Percentiles rank a stretch among this genome's conserved stretches.
Conservation (phyloP, 2,797 vertebrate species). For the Thaleichthys pacificus region DNA sequence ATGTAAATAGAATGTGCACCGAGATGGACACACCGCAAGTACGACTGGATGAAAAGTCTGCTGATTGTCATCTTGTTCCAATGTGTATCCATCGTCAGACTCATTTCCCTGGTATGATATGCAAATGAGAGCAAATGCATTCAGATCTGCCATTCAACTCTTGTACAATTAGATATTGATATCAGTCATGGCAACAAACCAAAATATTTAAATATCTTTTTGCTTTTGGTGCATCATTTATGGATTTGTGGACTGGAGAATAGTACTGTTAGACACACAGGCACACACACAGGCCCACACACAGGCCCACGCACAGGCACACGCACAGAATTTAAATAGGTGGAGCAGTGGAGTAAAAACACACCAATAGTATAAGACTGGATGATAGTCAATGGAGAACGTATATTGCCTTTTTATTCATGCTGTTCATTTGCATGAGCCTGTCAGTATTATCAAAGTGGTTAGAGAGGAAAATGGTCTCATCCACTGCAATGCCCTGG, state of each 20-base stretch:
- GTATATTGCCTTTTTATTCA: background rate
- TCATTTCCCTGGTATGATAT: constrained; percentile 33
- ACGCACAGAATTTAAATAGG: constrained; percentile 10
- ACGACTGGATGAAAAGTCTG: constrained; percentile 11
- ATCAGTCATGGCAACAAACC: constrained; percentile 42
- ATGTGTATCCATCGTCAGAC: constrained; percentile 26
- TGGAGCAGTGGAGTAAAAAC: constrained; percentile 10
- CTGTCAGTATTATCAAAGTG: background rate
- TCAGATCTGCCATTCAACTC: constrained; percentile 43
- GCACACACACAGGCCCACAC: background rate
- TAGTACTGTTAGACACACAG: background rate
- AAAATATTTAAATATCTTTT: constrained; percentile 35
- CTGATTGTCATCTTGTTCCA: constrained; percentile 28
- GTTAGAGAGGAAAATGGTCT: background rate
- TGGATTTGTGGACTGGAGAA: constrained; percentile 20
- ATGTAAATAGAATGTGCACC: constrained; percentile 1
- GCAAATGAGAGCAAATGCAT: constrained; percentile 39
- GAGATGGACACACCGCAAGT: constrained; percentile 1
- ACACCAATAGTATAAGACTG: background rate
- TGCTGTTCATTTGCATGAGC: constrained; percentile 2
- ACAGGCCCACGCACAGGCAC: background rate
- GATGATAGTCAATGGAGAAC: background rate
- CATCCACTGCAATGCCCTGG: background rate
- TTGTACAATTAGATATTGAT: constrained; percentile 37
- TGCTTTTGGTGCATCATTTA: constrained; percentile 32